These are phyloP conservation scores for Agonopterix alstromeriana DNA, from an alignment of 2,888 invertebrate species.

Conservation along the genomic window DNA sequence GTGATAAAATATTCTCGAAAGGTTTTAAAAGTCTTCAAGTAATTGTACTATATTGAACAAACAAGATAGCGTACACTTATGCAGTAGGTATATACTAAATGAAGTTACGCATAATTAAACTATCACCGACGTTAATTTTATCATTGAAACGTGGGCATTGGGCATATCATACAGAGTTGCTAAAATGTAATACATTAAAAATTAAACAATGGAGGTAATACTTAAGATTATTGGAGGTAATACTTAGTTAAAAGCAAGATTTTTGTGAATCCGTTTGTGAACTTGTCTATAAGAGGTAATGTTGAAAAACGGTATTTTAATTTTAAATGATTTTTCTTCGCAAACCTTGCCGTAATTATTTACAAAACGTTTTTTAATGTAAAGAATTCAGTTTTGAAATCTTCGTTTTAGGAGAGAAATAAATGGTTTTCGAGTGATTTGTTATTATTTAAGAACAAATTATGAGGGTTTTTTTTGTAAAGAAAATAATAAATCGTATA, in stretches of 20 bases:
- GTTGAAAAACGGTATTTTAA: no score
- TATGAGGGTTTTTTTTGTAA: background rate
- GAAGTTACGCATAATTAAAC: background rate
- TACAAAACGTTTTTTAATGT: no score
- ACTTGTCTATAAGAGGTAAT: conserved; percentile 16
- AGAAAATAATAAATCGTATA: conserved; percentile 7
- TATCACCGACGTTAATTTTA: no score
- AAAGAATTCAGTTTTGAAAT: no score
- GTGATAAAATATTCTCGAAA: background rate
- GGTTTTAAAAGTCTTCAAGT: background rate
- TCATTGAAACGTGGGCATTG: no score
- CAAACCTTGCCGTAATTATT: no score
- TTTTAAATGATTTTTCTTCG: no score
- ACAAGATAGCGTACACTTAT: no score
- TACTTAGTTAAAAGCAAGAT: conserved; percentile 52
- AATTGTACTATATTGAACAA: background rate
- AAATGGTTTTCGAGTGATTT: no score
- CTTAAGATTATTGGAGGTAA: conserved; percentile 71
- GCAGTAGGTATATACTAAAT: background rate
- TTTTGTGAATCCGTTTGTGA: conserved; percentile 65
- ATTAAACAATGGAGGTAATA: conserved; percentile 65
- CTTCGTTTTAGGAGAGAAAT: no score
- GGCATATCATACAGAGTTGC: background rate
- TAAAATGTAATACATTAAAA: conserved; percentile 33
- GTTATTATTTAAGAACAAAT: background rate